Evolutionary conservation across 2,888 invertebrate genomes (phyloP).

Genomic region (Acrobasis consociella): DNA sequence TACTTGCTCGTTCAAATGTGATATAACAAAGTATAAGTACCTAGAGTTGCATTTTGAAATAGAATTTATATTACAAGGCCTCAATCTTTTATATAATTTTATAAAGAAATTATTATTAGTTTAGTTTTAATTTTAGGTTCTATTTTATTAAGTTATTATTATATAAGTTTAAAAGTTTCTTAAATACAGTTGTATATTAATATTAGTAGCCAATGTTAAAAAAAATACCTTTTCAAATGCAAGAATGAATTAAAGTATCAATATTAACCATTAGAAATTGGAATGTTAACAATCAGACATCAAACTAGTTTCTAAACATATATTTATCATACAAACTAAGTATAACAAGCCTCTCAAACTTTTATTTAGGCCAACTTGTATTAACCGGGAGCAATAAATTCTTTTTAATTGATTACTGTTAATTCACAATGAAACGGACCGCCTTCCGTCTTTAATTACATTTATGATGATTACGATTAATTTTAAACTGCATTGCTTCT

Average conservation of each 20-base stretch:
- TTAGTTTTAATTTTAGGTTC: no score
- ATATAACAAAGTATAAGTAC: no score
- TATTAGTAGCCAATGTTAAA: no score
- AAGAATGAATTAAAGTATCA: neutral
- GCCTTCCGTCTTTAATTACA: constrained; percentile 67
- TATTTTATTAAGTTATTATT: no score
- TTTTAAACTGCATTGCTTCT: constrained; percentile 48
- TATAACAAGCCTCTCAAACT: constrained; percentile 57
- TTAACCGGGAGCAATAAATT: constrained; percentile 63
- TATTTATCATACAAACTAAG: constrained; percentile 60
- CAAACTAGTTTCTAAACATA: constrained; percentile 56
- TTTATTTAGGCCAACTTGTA: constrained; percentile 55
- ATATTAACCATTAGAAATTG: constrained; percentile 23
- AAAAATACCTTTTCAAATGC: no score
- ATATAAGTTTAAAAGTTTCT: no score
- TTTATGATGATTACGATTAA: constrained; percentile 62
- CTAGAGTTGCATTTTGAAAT: no score
- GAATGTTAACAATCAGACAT: constrained; percentile 47
- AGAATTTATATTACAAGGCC: no score
- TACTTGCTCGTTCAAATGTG: no score
- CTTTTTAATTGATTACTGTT: constrained; percentile 71
- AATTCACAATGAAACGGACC: constrained; percentile 66
- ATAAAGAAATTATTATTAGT: no score
- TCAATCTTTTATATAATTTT: no score
- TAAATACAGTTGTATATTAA: no score